These are phyloP conservation scores for Drosophila yooni DNA, from an alignment of 2,888 invertebrate genomes.

Conservation along the genomic window DNA sequence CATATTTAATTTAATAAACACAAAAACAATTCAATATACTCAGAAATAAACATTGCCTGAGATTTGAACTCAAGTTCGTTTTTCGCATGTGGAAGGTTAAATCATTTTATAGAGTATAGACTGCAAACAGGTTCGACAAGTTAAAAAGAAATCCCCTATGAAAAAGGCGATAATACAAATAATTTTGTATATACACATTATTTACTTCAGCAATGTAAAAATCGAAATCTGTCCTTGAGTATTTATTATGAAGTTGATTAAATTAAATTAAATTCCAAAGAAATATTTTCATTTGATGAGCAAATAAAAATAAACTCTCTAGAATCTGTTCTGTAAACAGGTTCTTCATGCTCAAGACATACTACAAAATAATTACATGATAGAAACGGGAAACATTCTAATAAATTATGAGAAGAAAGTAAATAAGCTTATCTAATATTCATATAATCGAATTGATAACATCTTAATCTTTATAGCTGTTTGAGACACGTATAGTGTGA, in stretches of 20 bases:
- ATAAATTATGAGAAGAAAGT: conserved; percentile 35
- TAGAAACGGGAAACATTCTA: conserved; percentile 12
- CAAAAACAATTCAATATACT: conserved; percentile 7
- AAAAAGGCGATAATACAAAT: conserved; percentile 9
- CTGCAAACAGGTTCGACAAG: conserved; percentile 56
- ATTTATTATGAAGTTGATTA: neutral
- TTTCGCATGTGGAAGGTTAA: neutral
- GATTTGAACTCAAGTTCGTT: conserved; percentile 29
- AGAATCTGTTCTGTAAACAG: neutral
- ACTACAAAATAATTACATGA: neutral
- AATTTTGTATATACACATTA: conserved; percentile 17
- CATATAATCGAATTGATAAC: neutral
- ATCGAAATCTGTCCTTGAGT: neutral
- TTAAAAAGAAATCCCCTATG: conserved; percentile 3
- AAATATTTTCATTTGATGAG: neutral
- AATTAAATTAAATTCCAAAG: neutral
- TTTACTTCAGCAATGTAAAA: neutral
- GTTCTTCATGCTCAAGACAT: neutral
- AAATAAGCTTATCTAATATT: neutral
- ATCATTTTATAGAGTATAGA: neutral
- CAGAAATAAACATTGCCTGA: conserved; percentile 7
- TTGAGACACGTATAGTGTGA: no score
- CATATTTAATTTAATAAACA: conserved; percentile 14
- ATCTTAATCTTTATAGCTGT: neutral
- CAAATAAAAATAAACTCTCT: neutral